A percentile compares a stretch with the other conserved stretches of the same genome.
Conservation (phyloP, 2,888 invertebrate species). For the Rotaria macrura region DNA sequence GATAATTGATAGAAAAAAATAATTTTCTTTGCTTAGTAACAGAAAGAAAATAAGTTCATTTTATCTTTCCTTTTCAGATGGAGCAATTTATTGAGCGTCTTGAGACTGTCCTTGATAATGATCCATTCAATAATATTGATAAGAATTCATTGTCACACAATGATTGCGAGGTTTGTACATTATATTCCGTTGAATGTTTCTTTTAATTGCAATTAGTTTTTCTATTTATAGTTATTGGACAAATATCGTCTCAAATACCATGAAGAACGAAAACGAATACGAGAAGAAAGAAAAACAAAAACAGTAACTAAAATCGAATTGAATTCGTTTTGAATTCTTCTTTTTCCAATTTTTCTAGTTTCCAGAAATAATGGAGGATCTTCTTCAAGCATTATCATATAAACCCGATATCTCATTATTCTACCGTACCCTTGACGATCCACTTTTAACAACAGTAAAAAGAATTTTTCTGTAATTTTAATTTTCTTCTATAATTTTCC, state of each 20-base stretch:
- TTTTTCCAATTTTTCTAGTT: background rate
- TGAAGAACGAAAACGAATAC: slow-evolving; percentile 9
- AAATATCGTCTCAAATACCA: background rate
- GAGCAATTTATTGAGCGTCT: background rate
- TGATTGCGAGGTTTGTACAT: background rate
- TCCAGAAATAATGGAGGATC: slow-evolving; percentile 1
- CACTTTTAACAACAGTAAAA: background rate
- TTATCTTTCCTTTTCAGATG: background rate
- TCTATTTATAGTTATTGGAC: background rate
- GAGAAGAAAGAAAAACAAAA: slow-evolving; percentile 6
- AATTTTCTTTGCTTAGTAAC: background rate
- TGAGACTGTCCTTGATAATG: background rate
- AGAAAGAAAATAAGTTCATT: background rate
- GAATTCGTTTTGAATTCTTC: background rate
- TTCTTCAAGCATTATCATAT: background rate
- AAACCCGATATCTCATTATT: slow-evolving; percentile 15
- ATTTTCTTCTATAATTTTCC: background rate
- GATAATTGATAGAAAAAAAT: background rate
- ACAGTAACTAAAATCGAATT: background rate
- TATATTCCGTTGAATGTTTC: too few relatives aligned
- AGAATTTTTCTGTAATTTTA: background rate
- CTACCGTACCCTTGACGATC: background rate
- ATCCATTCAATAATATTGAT: background rate
- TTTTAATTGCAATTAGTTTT: too few relatives aligned
- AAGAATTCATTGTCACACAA: background rate